Evolutionary conservation across 1,140 invertebrate species (phyloP).

Genomic region (Aporrectodea caliginosa): DNA sequence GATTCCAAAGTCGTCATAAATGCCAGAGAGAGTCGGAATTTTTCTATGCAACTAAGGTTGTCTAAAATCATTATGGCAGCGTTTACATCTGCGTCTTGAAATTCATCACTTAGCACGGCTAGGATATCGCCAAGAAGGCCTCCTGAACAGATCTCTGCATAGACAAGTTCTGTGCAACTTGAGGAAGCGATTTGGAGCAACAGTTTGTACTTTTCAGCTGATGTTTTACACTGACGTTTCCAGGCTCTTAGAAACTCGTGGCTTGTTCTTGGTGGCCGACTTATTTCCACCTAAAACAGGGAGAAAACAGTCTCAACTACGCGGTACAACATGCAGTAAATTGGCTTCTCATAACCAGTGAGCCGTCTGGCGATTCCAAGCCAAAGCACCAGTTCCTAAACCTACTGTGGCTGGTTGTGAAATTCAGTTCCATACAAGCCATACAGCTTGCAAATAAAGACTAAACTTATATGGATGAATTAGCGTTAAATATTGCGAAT

Average conservation of each 20-base stretch:
- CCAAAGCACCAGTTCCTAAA: no score
- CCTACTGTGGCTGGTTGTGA: no score
- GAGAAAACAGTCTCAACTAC: no score
- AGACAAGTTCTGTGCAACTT: not conserved
- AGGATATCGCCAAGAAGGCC: not conserved
- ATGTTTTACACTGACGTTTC: not conserved
- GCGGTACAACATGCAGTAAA: no score
- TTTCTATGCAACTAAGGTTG: not conserved
- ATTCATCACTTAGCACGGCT: not conserved
- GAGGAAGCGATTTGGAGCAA: not conserved
- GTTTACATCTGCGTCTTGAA: not conserved
- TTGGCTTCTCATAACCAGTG: no score
- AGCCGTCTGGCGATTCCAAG: no score
- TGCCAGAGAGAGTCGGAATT: not conserved
- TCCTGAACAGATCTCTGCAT: not conserved
- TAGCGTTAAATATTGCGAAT: no score
- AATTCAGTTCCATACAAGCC: no score
- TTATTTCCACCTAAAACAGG: no score
- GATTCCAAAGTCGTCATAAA: not conserved
- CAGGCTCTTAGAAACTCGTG: not conserved
- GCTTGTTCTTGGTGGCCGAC: not conserved
- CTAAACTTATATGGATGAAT: no score
- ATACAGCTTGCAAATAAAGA: no score
- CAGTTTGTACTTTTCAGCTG: not conserved
- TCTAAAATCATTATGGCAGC: not conserved